A percentile compares a stretch with the other conserved stretches of the same genome.
Conservation (phyloP, 2,113 vertebrate species). For the Nicator chloris region DNA sequence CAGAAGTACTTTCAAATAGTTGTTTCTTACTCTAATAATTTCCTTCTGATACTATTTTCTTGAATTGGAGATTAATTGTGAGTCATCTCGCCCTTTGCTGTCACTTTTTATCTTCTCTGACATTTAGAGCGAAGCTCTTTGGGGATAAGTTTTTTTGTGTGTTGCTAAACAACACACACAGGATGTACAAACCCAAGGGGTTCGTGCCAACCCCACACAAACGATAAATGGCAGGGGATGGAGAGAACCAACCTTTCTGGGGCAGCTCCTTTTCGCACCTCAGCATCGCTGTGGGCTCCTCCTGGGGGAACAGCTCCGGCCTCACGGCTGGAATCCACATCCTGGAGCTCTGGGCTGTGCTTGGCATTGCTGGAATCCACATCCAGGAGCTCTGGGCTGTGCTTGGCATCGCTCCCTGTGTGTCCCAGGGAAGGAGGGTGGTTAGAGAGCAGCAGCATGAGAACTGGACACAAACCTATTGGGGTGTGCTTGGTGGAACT, state of each 20-base stretch:
- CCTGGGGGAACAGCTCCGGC: rapidly evolving
- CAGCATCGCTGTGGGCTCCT: background rate
- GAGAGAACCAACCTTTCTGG: constrained; percentile 7
- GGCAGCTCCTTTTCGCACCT: background rate
- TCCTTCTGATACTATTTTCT: background rate
- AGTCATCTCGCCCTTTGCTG: background rate
- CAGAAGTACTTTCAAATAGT: background rate
- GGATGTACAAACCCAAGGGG: rapidly evolving
- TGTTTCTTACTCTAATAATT: background rate
- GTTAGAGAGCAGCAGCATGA: background rate
- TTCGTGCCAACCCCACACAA: rapidly evolving
- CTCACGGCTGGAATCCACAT: rapidly evolving
- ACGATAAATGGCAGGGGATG: rapidly evolving
- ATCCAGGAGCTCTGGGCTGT: background rate
- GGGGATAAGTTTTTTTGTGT: background rate
- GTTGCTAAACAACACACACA: rapidly evolving
- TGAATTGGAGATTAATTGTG: background rate
- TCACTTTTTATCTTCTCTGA: background rate
- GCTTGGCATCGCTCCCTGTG: rapidly evolving
- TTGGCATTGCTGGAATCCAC: rapidly evolving
- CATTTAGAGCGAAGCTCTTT: background rate
- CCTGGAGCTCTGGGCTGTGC: background rate
- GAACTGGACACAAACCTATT: rapidly evolving
- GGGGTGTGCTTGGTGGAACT: background rate
- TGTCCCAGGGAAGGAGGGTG: rapidly evolving